Evolutionary conservation across 2,888 invertebrate species (phyloP), one percentile per base, ranked within the genome.

Genomic region (Spialia ferax): DNA sequence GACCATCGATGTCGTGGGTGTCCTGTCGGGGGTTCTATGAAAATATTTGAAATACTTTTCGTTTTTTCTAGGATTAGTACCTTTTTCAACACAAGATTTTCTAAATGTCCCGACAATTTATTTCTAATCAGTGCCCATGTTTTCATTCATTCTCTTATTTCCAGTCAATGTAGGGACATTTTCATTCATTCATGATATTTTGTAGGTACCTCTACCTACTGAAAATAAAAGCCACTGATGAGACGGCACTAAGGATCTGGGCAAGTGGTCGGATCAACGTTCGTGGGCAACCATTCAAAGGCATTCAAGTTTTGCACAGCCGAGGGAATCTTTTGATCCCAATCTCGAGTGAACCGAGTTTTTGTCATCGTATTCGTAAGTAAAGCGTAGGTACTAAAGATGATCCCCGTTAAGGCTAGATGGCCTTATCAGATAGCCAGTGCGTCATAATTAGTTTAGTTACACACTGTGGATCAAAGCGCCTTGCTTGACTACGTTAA

Each of bases 311-410:
- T 84, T 79, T 77, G 78, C 82, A 81, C 82, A 81, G 82, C 78
- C 76, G 80, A 83, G 80, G 69, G 81, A 83, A 77, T 80, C 86
- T 84, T 88, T 87, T 87, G 86, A 86, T 84, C 84, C 71, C 63
- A 42, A 54, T 48, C 62, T 69, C 55, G 26, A 45, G 18, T 66
- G 35, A 67, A 55, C 18, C 18, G 23, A 23, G 50, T 62, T 68
- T 68, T 68, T 68, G 61, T 67, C 61, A n/a, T 57, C 52, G 60
- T 62, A 59, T 35, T 45, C 10, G 18, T 10, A 52, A 52, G 50
- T 52, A 52, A 52, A 52, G 52, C 52, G 52, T n/a, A n/a, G n/a
- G n/a, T 52, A 35, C 50, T 32, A 73, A 80, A 54, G 61, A 18
- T 55, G 61, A 66, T 45, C 66, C 54, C 42, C 13, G 29, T 32